Base-by-base conservation (phyloP, 2,113 vertebrate genomes). In the Oncorhynchus gorbuscha region DNA sequence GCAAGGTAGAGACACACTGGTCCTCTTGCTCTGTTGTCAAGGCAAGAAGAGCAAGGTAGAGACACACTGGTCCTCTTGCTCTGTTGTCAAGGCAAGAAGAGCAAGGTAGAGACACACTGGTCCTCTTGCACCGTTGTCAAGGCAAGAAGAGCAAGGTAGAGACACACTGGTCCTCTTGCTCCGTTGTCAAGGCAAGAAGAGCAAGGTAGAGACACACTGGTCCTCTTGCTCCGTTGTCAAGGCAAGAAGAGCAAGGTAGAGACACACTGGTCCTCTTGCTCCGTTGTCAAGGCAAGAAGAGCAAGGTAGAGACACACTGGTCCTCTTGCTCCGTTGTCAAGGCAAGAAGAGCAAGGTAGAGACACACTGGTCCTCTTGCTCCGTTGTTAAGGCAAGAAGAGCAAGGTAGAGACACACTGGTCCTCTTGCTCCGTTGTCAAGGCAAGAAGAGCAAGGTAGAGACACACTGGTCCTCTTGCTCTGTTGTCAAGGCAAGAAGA, bases 71-170 rank as follows among this genome's bases (percentile, higher is more conserved):
- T 28, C 28, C 28, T 28, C 28, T 28, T 28, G 28, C 28, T 28
- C 28, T 0, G 9, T 45, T 45, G 39, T 9, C 3, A 45, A 45
- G 9, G 9, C 2, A 11, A n/a, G n/a, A n/a, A n/a, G n/a, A n/a
- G n/a, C n/a, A n/a, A n/a, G n/a, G n/a, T n/a, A n/a, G n/a, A n/a
- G n/a, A n/a, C n/a, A n/a, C 24, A 24, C 24, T 24, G 24, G 24
- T 24, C 24, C 24, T 24, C 24, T 24, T 24, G 24, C 24, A 1
- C 24, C 24, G 24, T 24, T 24, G 24, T 24, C 24, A 24, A 24
- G 94, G 95, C 89, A 98, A 95, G 93, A 99, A 95, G 89, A 95
- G 89, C 79, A 98, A 97, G 94, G 97, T 97, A 84, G 84, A 39
- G 76, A n/a, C n/a, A 24, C 24, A 24, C 24, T 24, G 24, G 24